Percentiles rank a stretch among this genome's conserved stretches.
Evolutionary conservation across 1,140 invertebrate species (phyloP).

Genomic region (Dendroctonus ponderosae): DNA sequence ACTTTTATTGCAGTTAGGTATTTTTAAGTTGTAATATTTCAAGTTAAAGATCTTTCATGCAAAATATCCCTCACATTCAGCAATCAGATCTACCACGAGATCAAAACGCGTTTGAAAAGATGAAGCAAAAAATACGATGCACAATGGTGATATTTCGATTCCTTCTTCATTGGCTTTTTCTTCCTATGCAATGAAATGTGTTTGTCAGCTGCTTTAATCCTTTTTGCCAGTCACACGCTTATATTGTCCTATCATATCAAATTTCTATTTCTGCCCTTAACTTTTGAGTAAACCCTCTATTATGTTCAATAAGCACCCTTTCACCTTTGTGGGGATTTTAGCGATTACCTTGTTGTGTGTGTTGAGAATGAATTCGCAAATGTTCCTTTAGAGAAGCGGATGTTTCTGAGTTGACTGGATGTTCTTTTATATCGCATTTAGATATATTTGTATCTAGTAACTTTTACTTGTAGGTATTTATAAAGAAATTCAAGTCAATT

Average conservation of each 20-base stretch:
- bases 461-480: no score
- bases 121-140: no score
- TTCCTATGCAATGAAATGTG: no score
- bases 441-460: neutral
- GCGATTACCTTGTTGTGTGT: slow-evolving; percentile 8
- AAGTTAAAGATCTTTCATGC: no score
- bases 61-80: no score
- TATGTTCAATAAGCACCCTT: slow-evolving; percentile 12
- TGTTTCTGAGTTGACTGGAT: neutral
- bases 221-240: slow-evolving; percentile 26
- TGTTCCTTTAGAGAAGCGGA: neutral
- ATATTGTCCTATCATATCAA: slow-evolving; percentile 16
- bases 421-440: neutral
- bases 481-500: no score
- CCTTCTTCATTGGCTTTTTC: no score
- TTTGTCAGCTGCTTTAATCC: slow-evolving; percentile 28
- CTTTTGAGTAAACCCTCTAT: slow-evolving; percentile 13
- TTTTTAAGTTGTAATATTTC: no score
- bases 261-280: slow-evolving; percentile 26
- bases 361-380: neutral
- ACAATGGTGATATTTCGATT: no score
- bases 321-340: slow-evolving; percentile 5
- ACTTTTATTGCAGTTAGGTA: no score
- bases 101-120: no score
- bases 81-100: no score